These are phyloP conservation scores for Nematostella vectensis DNA, from an alignment of 92 coral and sea anemone genomes.

Conservation along the genomic window DNA sequence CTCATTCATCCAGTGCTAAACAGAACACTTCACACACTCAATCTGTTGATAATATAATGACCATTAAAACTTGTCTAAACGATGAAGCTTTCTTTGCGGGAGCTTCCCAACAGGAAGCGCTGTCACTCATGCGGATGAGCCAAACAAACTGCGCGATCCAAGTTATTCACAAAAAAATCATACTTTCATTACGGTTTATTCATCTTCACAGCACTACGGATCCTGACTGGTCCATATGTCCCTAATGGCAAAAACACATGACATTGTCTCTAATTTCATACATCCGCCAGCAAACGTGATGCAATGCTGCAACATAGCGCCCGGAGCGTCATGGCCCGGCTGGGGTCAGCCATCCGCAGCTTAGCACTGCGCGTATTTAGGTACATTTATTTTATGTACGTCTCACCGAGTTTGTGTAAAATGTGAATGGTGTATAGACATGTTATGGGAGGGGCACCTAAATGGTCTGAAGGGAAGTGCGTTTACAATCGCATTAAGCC, in stretches of 20 bases:
- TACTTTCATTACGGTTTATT: conserved; percentile 69
- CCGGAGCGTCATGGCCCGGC: too few species aligned
- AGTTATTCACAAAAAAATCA: conserved; percentile 56
- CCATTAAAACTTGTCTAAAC: conserved; percentile 46
- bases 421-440: conserved; percentile 48
- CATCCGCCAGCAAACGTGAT: conserved; percentile 70
- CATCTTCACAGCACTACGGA: conserved; percentile 27
- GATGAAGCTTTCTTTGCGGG: conserved; percentile 50
- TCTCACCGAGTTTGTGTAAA: too few species aligned
- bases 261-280: conserved; percentile 63
- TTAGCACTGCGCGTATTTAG: too few species aligned
- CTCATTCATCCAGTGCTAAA: conserved; percentile 51
- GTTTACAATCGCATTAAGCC: conserved; percentile 93
- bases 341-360: too few species aligned
- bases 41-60: conserved; percentile 53
- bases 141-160: too few species aligned
- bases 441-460: conserved; percentile 91
- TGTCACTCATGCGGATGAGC: conserved; percentile 63
- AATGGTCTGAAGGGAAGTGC: conserved; percentile 92
- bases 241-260: conserved; percentile 66
- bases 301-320: conserved; percentile 8
- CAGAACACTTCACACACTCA: conserved; percentile 82
- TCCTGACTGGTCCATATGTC: conserved; percentile 49
- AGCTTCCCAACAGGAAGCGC: conserved; percentile 79
- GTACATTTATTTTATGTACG: too few species aligned